A percentile compares a stretch with the other conserved stretches of the same genome.
phyloP scores from a whole-genome alignment of 2,888 invertebrate genomes.

The Podotricha telesiphe region DNA sequence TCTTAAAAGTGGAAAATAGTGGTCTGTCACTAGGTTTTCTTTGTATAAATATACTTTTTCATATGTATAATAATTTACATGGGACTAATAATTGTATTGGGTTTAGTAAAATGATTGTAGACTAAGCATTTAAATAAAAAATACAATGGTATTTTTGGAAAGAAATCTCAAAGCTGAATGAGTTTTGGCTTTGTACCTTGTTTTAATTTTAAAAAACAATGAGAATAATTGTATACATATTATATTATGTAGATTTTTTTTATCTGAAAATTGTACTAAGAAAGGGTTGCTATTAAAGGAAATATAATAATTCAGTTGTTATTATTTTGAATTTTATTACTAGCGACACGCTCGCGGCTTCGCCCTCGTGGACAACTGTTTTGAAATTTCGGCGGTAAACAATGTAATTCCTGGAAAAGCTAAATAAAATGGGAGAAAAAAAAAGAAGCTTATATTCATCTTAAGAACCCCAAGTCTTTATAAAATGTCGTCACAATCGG shows the following conservation, averaged over 20 bases:
- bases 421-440: no score
- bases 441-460: no score
- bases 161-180: background rate
- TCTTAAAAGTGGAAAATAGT: no score
- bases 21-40: no score
- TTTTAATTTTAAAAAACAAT: background rate
- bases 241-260: background rate
- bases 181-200: background rate
- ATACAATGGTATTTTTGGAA: background rate
- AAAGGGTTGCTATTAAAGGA: constrained; percentile 7
- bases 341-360: no score
- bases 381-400: no score
- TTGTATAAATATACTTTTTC: no score
- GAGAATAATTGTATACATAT: background rate
- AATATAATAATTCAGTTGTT: background rate
- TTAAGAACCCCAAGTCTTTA: no score
- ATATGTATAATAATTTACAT: background rate
- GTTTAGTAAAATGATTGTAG: background rate
- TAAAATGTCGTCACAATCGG: no score
- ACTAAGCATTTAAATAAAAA: background rate
- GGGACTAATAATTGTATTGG: background rate
- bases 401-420: no score
- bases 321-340: no score
- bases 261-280: background rate
- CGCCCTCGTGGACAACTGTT: no score